phyloP scores from a whole-genome alignment of 2,113 vertebrate genomes.

The Dipodomys stephensi region DNA sequence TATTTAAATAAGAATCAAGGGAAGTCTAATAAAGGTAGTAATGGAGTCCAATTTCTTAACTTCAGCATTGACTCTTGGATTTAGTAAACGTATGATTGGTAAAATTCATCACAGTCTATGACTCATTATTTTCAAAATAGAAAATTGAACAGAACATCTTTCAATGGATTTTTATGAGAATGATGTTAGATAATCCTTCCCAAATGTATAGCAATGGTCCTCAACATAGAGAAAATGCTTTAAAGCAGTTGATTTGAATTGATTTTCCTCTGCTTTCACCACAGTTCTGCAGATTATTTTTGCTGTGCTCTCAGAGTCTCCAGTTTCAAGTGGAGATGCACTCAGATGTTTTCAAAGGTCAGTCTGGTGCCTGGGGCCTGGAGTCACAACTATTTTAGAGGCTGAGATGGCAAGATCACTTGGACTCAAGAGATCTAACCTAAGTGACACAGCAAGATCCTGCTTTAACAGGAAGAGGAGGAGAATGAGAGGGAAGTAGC shows the following conservation, averaged over 20 bases:
- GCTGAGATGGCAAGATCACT: neutral
- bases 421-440: too few species aligned
- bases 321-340: neutral
- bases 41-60: neutral
- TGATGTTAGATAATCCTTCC: neutral
- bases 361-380: too few species aligned
- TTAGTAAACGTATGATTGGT: neutral
- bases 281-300: neutral
- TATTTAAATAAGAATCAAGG: neutral
- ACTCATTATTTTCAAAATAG: neutral
- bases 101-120: neutral
- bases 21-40: neutral
- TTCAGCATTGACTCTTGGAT: neutral
- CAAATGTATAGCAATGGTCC: neutral
- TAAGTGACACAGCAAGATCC: too few species aligned
- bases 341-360: neutral
- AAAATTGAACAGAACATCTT: neutral
- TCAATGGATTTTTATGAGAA: neutral
- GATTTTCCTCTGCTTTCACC: neutral
- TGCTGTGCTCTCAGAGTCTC: neutral
- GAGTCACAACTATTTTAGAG: neutral
- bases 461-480: too few species aligned
- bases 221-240: neutral
- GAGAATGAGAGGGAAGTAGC: too few species aligned
- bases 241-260: neutral